Evolutionary conservation across 2,888 invertebrate genomes (phyloP), one percentile per base, ranked within the genome.

Genomic region (Hemistola chrysoprasaria): DNA sequence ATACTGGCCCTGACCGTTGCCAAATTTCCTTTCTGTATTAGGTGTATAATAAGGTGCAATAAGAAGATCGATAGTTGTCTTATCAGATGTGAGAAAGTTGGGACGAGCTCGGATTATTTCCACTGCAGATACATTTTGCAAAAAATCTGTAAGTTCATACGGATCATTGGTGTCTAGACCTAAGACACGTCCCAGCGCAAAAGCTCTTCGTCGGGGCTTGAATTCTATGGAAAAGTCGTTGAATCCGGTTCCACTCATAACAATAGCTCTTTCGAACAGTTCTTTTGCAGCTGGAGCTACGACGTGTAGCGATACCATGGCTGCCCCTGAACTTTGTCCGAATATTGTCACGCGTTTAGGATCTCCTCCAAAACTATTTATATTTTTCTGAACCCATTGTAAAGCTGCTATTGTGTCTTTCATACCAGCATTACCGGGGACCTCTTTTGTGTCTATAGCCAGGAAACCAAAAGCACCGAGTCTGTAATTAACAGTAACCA

Each of bases 221-320:
- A 31, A 16, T 16, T 41, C 4, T 31, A 47, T 0, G 31, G 33
- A 7, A 28, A 25, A 92, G 0, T 86, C 80, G 56, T 87, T 86
- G 16, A 90, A 75, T 1, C 90, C 81, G 0, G 91, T 90, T 0
- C 93, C 94, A 57, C 93, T 93, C 59, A 93, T 92, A 0, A 92
- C 87, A 24, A 94, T 93, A 6, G 85, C 68, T 47, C 74, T 65
- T 23, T 58, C 62, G 16, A 78, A 79, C 1, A 81, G 46, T 0
- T 74, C 75, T 56, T 66, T 72, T 11, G 65, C 67, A 71, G 77
- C 71, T 0, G 78, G 76, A 1, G 81, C 80, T 6, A 78, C 37
- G 5, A 77, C 38, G 37, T 78, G 78, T 8, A 39, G 22, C 0
- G 21, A 10, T 0, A 44, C 41, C 2, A 39, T 27, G 1, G 30